phyloP scores from a whole-genome alignment of 2,113 vertebrate genomes.

The Callocephalon fimbriatum region DNA sequence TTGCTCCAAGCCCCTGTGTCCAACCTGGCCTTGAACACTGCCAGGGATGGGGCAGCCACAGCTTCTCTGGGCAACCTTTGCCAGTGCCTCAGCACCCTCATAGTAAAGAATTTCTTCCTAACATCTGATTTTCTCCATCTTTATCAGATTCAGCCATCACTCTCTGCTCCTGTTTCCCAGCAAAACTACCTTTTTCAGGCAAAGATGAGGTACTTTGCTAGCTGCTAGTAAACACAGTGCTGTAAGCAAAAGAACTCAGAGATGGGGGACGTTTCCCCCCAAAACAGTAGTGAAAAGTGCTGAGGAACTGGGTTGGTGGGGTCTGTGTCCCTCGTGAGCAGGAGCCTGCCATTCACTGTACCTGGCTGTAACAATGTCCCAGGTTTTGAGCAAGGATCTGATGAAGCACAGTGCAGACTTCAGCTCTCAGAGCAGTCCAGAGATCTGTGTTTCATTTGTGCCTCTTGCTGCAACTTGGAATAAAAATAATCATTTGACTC shows the following conservation, averaged over 20 bases:
- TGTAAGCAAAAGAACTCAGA: background rate
- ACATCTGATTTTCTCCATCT: background rate
- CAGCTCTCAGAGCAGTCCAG: background rate
- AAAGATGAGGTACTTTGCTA: background rate
- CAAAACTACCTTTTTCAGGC: background rate
- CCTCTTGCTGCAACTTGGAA: background rate
- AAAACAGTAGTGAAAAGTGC: background rate
- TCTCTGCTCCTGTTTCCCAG: background rate
- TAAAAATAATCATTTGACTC: background rate
- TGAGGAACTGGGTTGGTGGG: background rate
- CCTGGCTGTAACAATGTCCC: background rate
- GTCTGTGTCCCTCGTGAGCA: background rate
- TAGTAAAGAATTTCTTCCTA: background rate
- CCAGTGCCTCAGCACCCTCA: background rate
- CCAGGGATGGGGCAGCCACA: background rate
- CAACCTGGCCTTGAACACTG: background rate
- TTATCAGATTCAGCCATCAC: background rate
- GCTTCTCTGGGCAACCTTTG: background rate
- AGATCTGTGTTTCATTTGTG: background rate
- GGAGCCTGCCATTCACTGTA: background rate
- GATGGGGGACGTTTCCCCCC: background rate
- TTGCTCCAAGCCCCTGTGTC: background rate
- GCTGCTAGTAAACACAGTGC: background rate
- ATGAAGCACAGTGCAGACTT: background rate
- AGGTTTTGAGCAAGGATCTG: background rate